Conservation (phyloP, 2,113 vertebrate genomes). For the Leuciscus idus region DNA sequence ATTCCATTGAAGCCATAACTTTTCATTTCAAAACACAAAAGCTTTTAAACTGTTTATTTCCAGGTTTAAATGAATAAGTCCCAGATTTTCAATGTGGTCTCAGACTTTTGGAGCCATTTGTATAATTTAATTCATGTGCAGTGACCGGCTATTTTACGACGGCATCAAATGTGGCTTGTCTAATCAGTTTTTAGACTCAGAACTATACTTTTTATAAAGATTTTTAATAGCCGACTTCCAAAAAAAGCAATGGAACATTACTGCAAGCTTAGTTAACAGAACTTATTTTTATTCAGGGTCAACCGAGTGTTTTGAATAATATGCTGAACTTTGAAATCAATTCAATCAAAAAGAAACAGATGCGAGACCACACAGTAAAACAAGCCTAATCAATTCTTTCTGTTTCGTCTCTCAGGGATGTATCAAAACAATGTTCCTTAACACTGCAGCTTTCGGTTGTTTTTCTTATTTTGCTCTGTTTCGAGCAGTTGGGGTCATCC, state of each 20-base stretch:
- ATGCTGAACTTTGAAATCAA: constrained; percentile 11
- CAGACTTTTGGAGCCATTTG: background rate
- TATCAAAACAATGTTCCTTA: constrained; percentile 22
- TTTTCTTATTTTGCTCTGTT: constrained; percentile 52
- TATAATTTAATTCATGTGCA: constrained; percentile 3
- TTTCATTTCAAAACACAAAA: background rate
- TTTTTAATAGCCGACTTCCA: background rate
- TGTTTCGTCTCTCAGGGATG: constrained; percentile 2
- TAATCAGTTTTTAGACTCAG: background rate
- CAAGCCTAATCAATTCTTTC: background rate
- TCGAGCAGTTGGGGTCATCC: constrained; percentile 62
- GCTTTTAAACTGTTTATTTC: background rate
- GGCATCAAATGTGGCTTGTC: background rate
- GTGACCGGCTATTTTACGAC: background rate
- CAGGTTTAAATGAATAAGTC: background rate
- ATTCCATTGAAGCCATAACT: background rate
- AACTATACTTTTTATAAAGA: constrained; percentile 1
- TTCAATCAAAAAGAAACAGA: constrained; percentile 10
- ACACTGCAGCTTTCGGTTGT: constrained; percentile 48
- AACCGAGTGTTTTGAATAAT: background rate
- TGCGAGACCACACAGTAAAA: background rate
- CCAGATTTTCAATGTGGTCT: constrained; percentile 11
- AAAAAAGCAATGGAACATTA: constrained; percentile 20
- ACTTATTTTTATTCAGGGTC: background rate
- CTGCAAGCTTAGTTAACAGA: background rate